phyloP scores from a whole-genome alignment of 2,113 vertebrate species.

The Arvicanthis niloticus region DNA sequence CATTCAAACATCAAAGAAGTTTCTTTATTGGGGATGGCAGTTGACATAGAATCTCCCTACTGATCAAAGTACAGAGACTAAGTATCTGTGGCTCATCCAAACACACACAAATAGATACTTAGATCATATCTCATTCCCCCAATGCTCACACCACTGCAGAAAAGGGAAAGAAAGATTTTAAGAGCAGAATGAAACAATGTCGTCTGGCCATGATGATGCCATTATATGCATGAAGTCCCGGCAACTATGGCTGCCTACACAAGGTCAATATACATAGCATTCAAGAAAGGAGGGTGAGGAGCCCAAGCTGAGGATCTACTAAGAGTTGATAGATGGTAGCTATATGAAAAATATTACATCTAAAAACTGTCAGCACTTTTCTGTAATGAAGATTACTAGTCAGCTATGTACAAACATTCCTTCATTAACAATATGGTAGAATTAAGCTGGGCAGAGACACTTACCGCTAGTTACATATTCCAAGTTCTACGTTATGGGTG shows the following conservation, averaged over 20 bases:
- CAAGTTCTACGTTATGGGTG: neutral
- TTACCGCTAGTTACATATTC: neutral
- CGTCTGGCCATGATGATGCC: neutral
- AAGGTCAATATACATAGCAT: too few relatives aligned
- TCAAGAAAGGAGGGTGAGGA: neutral
- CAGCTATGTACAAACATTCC: neutral
- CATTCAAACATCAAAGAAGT: neutral
- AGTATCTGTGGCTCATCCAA: neutral
- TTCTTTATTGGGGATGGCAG: neutral
- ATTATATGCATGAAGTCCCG: neutral
- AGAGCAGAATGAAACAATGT: neutral
- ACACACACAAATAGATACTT: neutral
- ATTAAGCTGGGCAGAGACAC: neutral
- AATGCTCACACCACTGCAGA: neutral
- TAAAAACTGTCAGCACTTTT: neutral
- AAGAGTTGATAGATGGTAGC: neutral
- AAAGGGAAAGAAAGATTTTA: neutral
- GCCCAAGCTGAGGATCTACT: neutral
- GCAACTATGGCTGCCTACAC: neutral
- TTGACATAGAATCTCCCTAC: neutral
- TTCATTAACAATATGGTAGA: neutral
- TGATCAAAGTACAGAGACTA: neutral
- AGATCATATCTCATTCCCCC: neutral
- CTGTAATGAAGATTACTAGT: conserved; percentile 9
- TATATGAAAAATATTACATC: neutral